phyloP scores from a whole-genome alignment of 2,888 invertebrate species.

The Chaitophorus viminalis region DNA sequence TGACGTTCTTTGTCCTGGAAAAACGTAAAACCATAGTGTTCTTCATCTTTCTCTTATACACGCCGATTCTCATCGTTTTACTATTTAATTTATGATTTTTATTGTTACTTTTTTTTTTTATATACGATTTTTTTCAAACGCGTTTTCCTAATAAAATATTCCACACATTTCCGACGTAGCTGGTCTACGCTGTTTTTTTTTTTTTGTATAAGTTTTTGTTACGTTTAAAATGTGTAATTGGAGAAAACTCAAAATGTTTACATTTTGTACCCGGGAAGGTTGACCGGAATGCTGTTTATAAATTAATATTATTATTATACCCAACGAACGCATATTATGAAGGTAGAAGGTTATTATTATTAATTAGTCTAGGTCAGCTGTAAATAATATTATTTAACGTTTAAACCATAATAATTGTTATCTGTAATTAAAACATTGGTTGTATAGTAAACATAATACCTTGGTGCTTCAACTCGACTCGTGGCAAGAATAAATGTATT shows the following conservation, averaged over 20 bases:
- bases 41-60: neutral
- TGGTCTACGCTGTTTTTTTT: neutral
- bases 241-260: neutral
- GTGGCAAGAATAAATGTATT: no score
- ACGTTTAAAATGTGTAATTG: neutral
- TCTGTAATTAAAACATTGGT: neutral
- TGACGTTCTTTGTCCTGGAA: neutral
- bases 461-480: no score
- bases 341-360: slow-evolving; percentile 9
- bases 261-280: neutral
- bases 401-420: neutral
- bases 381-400: slow-evolving; percentile 3
- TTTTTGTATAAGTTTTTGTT: neutral
- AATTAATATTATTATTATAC: neutral
- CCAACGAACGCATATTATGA: neutral
- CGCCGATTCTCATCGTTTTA: neutral
- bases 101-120: no score
- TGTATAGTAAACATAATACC: no score
- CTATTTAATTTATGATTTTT: neutral
- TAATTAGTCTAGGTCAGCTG: slow-evolving; percentile 2
- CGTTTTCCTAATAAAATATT: neutral
- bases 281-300: neutral
- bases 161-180: neutral
- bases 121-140: neutral
- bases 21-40: neutral